Evolutionary conservation across 2,888 invertebrate species (phyloP), one percentile per base, ranked within the genome.

Genomic region (Cryptocephalus primarius): DNA sequence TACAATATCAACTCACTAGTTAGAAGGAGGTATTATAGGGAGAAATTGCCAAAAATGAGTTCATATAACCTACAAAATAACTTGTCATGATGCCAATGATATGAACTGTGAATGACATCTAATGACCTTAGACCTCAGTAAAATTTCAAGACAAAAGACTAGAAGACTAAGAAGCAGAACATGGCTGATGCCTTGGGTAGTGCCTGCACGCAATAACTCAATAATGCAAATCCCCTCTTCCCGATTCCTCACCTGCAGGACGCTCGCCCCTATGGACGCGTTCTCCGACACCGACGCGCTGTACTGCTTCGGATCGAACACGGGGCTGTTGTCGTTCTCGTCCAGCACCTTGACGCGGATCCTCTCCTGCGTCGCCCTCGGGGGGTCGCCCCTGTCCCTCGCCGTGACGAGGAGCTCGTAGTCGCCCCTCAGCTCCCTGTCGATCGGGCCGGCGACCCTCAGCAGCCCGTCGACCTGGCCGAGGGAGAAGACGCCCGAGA

Each of bases 271-370:
- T 56, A 93, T 88, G 55, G 88, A 87, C n/a, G 91, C 88, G 69
- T 94, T 91, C 73, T 95, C 95, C 0, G 89, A 87, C 32, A 93
- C 85, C 2, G 86, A 85, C 1, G 92, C 88, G 51, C 88, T 88
- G 65, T 92, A 93, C 65, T 90, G 89, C 61, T 86, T 84, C 1
- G 88, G 88, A 66, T 90, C 87, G 66, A 92, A 92, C 4, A 88
- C 80, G 0, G 92, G 92, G 51, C 86, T 85, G 64, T 91, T 91
- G 65, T 92, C 92, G 68, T 92, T 92, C 68, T 89, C 89, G 66
- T 92, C 92, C 43, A 88, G 72, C 50, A 93, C 80, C 56, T 78
- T 77, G 31, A 94, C 83, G 47, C 74, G 71, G 32, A 93, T 75
- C 57, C 79, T 77, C 4, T 81, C 78, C 53, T 80, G 78, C 1